Percentiles rank a stretch among this genome's conserved stretches.
These are phyloP conservation scores for Julus scanicus DNA, from an alignment of 2,888 invertebrate genomes.

Conservation along the genomic window DNA sequence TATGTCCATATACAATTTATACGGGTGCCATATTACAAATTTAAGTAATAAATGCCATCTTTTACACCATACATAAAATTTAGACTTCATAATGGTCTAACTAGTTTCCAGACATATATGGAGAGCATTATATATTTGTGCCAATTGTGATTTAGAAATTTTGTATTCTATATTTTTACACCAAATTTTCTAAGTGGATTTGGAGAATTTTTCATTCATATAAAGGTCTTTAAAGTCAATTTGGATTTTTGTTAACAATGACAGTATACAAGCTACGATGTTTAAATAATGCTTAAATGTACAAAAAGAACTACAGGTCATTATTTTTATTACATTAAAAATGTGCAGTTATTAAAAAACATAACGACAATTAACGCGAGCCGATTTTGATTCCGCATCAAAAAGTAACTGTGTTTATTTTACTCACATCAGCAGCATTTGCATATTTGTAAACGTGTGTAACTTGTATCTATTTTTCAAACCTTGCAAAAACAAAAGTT, in stretches of 20 bases:
- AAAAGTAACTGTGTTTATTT: background rate
- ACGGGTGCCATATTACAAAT: too few species aligned
- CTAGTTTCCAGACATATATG: too few species aligned
- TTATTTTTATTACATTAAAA: conserved; percentile 10
- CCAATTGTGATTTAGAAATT: too few species aligned
- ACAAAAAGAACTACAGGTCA: background rate
- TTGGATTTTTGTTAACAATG: too few species aligned
- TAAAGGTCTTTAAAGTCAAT: too few species aligned
- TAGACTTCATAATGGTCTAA: too few species aligned
- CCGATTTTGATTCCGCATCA: background rate
- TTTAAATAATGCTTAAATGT: background rate
- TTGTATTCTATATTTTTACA: too few species aligned
- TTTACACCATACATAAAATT: too few species aligned
- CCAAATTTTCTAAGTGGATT: too few species aligned
- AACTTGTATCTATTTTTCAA: background rate
- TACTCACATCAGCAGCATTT: background rate
- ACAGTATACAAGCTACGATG: background rate
- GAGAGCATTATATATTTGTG: too few species aligned
- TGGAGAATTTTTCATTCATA: background rate
- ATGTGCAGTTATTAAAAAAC: background rate
- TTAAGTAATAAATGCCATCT: too few species aligned
- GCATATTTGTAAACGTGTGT: background rate
- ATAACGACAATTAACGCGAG: background rate
- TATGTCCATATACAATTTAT: too few species aligned
- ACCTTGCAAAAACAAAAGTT: background rate